Evolutionary conservation across 53 echinoderm and acorn worm species (phyloP), one percentile per base, ranked within the genome.

Genomic region (Holothuria leucospilota): DNA sequence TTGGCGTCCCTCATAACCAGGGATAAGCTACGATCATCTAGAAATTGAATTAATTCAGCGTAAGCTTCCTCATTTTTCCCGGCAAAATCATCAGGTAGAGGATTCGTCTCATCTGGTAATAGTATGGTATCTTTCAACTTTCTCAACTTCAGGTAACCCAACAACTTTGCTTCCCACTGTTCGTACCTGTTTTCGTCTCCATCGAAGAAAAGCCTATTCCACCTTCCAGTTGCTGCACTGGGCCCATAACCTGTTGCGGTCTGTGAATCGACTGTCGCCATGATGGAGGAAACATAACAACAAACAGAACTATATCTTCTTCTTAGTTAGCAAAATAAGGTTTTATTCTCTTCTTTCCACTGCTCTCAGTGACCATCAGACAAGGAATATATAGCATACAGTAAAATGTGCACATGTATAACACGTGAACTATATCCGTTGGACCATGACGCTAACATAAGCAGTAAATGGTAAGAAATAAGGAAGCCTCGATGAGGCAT

Each of bases 161-260:
- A 67, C 16, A 88, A 82, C 81, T 68, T 88, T 26, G 29, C 81
- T 67, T 88, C 75, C 89, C 84, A 88, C 18, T 81, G 59, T 42
- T 88, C 82, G 26, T 88, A 88, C 34, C 63, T 89, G 16, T 58
- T 60, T 27, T 72, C 84, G 26, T 89, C 68, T 13, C 89, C 89
- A 71, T 89, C 89, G 59, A 89, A 89, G 2, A 61, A n/a, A 14
- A 84, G 68, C 26, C 68, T 34, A 23, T 61, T 62, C 74, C 51
- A 77, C 51, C 77, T 49, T 77, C 53, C 77, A 29, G 70, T 20
- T 51, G 77, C 46, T 6, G 77, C 77, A 77, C 89, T 89, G 89
- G 89, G 84, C 89, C 89, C 89, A 89, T 84, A 89, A 84, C 89
- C 77, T 74, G 71, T 83, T 62, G 78, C 2, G n/a, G n/a, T n/a